Evolutionary conservation across 1,140 invertebrate species (phyloP).

Genomic region (Capitella teleta): DNA sequence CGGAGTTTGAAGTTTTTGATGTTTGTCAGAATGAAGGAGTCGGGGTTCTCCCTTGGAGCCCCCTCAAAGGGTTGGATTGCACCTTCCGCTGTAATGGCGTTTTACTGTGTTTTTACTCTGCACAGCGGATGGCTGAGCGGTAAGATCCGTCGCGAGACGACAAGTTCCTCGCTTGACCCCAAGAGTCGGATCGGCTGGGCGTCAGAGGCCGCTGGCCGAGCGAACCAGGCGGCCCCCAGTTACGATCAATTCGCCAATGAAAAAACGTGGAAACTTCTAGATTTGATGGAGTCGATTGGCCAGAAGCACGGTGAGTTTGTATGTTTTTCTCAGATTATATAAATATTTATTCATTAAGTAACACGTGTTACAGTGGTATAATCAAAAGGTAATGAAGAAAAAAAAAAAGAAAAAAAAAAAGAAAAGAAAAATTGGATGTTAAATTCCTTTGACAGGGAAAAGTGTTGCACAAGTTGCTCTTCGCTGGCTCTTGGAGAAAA

Average conservation of each 20-base stretch:
- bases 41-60: conserved; percentile 1
- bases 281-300: neutral
- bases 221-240: neutral
- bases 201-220: neutral
- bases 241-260: neutral
- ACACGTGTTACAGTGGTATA: no score
- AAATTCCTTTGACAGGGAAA: no score
- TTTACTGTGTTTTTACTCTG: neutral
- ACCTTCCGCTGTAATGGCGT: neutral
- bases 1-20: conserved; percentile 24
- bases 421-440: no score
- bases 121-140: neutral
- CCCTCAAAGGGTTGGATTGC: conserved; percentile 1
- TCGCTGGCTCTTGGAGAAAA: conserved; percentile 30
- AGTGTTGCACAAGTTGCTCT: conserved; percentile 23
- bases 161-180: neutral
- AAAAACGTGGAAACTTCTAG: neutral
- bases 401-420: no score
- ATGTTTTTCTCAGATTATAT: no score
- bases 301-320: neutral
- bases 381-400: no score
- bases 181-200: neutral
- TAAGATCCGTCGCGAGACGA: neutral
- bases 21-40: conserved; percentile 15
- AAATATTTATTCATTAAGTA: no score